Conservation (phyloP, 2,797 vertebrate species). For the Buphagus erythrorhynchus region DNA sequence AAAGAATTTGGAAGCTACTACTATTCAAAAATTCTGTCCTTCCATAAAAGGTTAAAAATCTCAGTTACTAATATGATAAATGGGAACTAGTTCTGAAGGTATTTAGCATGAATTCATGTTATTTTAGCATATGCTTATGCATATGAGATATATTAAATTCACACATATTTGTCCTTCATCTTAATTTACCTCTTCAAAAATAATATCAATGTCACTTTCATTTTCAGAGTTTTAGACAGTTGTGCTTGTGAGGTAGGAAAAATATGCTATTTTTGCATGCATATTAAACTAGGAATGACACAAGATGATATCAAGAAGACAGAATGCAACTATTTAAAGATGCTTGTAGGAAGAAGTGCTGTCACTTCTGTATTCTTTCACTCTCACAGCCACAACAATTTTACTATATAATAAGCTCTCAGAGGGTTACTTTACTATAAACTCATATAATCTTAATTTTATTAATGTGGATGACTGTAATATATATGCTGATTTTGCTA, state of each 20-base stretch:
- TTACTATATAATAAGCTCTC: neutral
- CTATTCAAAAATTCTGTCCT: neutral
- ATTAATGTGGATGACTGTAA: neutral
- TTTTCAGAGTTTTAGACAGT: neutral
- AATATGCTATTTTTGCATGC: neutral
- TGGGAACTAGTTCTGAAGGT: neutral
- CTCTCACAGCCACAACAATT: conserved; percentile 3
- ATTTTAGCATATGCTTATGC: neutral
- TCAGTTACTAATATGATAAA: neutral
- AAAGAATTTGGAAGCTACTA: neutral
- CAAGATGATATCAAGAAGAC: neutral
- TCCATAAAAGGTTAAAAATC: neutral
- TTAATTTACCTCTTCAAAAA: neutral
- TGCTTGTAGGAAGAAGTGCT: neutral
- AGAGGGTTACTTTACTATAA: neutral
- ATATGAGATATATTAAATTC: neutral
- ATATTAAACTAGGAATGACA: neutral
- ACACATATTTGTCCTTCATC: neutral
- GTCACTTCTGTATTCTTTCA: neutral
- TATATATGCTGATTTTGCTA: neutral
- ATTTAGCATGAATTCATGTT: neutral
- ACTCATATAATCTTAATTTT: neutral
- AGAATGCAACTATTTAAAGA: neutral
- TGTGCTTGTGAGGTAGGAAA: neutral
- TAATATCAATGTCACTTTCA: neutral